Conservation (phyloP, 2,797 vertebrate genomes). For the Liparis tanakae region DNA sequence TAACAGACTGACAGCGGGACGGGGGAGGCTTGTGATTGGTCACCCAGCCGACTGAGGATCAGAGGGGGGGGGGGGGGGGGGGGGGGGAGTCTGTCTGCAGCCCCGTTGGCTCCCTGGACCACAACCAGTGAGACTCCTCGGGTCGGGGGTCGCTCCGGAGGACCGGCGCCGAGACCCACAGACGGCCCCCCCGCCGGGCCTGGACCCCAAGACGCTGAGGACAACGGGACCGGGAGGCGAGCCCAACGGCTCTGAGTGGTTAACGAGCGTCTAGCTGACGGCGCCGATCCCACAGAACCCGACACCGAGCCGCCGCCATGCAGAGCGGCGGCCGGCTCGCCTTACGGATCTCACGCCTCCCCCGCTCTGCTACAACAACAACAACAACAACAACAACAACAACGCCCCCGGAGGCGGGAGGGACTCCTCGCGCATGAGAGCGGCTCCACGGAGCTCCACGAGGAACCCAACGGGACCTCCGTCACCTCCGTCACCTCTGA, state of each 20-base stretch:
- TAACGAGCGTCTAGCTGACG: constrained; percentile 68
- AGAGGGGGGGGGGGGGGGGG: neutral
- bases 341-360: constrained; percentile 7
- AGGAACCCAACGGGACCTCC: no score
- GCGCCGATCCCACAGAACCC: constrained; percentile 45
- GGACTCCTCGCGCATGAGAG: constrained; percentile 68
- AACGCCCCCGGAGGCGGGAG: constrained; percentile 44
- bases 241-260: constrained; percentile 46
- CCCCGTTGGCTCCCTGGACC: neutral
- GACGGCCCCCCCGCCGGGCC: neutral
- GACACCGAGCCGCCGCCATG: constrained; percentile 32
- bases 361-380: constrained; percentile 52
- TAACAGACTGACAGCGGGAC: constrained; percentile 53
- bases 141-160: constrained; percentile 1
- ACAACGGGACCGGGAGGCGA: constrained; percentile 11
- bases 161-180: neutral
- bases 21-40: constrained; percentile 33
- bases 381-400: no score
- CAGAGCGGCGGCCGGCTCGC: constrained; percentile 4
- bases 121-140: constrained; percentile 15
- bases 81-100: constrained; percentile 40
- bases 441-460: constrained; percentile 41
- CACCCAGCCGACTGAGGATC: constrained; percentile 12
- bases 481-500: constrained; percentile 13
- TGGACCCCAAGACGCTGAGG: constrained; percentile 20